Evolutionary conservation across 2,888 invertebrate genomes (phyloP), one percentile per base, ranked within the genome.

Genomic region (Polyommatus icarus): DNA sequence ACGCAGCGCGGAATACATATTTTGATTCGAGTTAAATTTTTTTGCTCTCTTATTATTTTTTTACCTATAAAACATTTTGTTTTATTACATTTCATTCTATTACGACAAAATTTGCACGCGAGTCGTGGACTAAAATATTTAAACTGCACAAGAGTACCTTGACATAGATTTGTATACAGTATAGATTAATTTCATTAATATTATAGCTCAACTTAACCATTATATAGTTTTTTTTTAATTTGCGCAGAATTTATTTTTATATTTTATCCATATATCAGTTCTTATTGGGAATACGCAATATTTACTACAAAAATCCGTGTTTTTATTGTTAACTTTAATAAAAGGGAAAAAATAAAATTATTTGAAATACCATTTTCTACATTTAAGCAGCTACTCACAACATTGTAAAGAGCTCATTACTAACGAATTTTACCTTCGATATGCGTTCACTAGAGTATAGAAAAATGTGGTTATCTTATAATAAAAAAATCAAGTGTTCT

Each of bases 131-230:
- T 67, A 67, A 24, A 67, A 24, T 67, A 29, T 29, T 29, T 24
- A 24, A 24, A 67, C 29, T 67, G 12, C 15, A 67, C 24, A 67
- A 1, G 10, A 29, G 29, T 67, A 29, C 67, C 67, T 29, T 29
- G 67, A 67, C 67, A 67, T 67, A 67, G 15, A 67, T 67, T 67
- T n/a, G n/a, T n/a, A n/a, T n/a, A n/a, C n/a, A 61, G 20, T 12
- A 29, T 67, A 8, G 5, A 29, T 15, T 24, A 24, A 67, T 67
- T 67, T 67, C 3, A 67, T 24, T 24, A 61, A n/a, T 59, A 57
- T 57, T 57, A 2, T 20, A 59, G 15, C 15, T 50, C 0, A 50
- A 3, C 15, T 15, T 15, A 50, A 50, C 8, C 40, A 15, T 50
- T 15, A 15, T 15, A 4, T 50, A 46, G 12, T 50, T 50, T 50